phyloP scores from a whole-genome alignment of 2,888 invertebrate genomes.

The Yponomeuta evonymella region DNA sequence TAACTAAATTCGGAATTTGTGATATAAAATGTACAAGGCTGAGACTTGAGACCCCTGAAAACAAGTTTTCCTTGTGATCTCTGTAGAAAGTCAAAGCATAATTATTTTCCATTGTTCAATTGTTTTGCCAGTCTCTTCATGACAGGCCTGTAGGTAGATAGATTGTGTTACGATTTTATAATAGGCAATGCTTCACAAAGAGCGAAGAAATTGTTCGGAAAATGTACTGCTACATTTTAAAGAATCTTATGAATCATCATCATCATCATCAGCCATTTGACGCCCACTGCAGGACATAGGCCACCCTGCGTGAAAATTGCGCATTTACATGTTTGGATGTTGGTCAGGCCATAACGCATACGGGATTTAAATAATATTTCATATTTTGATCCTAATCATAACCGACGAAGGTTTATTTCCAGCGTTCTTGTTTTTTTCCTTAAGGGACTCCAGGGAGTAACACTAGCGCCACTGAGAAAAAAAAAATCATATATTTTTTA shows the following conservation, averaged over 20 bases:
- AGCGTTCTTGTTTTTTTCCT: too few relatives aligned
- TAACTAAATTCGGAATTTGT: neutral
- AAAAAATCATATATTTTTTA: too few relatives aligned
- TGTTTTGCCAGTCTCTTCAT: neutral
- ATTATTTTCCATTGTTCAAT: slow-evolving; percentile 8
- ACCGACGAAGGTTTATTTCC: too few relatives aligned
- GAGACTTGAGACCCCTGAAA: neutral
- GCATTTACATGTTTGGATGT: too few relatives aligned
- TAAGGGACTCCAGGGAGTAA: too few relatives aligned
- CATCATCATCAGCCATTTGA: too few relatives aligned
- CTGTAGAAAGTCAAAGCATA: neutral
- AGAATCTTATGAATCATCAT: neutral
- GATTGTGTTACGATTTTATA: slow-evolving; percentile 1
- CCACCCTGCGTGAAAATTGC: too few relatives aligned
- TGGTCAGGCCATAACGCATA: too few relatives aligned
- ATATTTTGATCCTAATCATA: too few relatives aligned
- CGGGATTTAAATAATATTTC: too few relatives aligned
- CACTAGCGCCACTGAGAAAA: too few relatives aligned
- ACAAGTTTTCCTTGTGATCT: neutral
- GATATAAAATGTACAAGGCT: neutral
- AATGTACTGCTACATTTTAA: neutral
- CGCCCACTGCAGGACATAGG: neutral
- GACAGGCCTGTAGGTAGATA: neutral
- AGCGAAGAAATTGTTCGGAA: neutral
- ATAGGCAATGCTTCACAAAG: neutral